Evolutionary conservation across 2,113 vertebrate genomes (phyloP), one percentile per base, ranked within the genome.

Genomic region (Andinoacara biseriatus): DNA sequence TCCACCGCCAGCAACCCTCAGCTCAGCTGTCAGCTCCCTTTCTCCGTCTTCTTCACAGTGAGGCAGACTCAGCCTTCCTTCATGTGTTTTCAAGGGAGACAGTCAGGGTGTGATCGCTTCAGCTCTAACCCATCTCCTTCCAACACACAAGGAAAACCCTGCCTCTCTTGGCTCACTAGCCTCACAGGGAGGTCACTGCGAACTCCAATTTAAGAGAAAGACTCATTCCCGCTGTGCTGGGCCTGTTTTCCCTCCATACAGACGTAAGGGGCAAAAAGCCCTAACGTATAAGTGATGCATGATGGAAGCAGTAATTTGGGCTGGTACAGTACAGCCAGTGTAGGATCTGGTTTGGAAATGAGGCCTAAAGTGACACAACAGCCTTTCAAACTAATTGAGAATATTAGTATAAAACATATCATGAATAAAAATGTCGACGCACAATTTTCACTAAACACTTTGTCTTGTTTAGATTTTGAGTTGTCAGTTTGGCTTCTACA

Each of bases 191-290:
- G 90, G 74, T 79, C 63, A 63, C 86, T 69, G 88, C 88, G 87
- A 93, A 92, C 93, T 86, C 58, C 91, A 92, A 91, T 94, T 93
- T 93, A 83, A 91, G 89, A 81, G 87, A 87, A 83, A 87, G 89
- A 57, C 78, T 87, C 63, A 56, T 87, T 89, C 91, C 89, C 20
- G 78, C 85, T 85, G 86, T 10, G 86, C 74, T 76, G 82, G 81
- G 76, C 86, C 89, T 85, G 88, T 89, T 91, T 89, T 82, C 88
- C 90, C 63, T 74, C 69, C 87, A 49, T 69, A 74, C 78, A 83
- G 80, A 87, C 87, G 89, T 83, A 83, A 92, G 89, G 84, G 77
- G 87, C 84, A 90, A 85, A 88, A 83, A 86, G 85, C 88, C 89
- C 86, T 88, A 90, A 91, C 69, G 31, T 84, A 81, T 84, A 87